A percentile compares a stretch with the other conserved stretches of the same genome.
These are phyloP conservation scores for Ceratoteleas bidentatus DNA, from an alignment of 1,140 invertebrate species.

Conservation along the genomic window DNA sequence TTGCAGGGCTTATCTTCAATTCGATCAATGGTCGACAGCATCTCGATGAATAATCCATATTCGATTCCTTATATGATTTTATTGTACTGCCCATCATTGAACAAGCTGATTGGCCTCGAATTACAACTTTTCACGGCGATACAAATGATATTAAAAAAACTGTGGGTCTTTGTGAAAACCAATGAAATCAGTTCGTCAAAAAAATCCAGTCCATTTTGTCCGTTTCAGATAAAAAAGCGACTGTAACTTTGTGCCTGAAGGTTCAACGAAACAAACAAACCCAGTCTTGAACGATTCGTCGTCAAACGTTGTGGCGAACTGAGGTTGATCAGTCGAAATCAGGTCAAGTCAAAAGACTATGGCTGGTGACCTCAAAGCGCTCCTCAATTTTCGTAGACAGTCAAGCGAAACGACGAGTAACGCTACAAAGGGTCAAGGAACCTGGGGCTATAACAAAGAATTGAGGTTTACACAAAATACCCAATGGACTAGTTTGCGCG, in stretches of 20 bases:
- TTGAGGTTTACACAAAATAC: not conserved
- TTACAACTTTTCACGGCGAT: conserved; percentile 11
- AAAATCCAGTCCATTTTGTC: too few relatives aligned
- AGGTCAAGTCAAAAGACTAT: too few relatives aligned
- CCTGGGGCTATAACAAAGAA: not conserved
- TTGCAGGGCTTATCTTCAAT: not conserved
- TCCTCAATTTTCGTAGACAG: too few relatives aligned
- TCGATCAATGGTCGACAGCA: conserved; percentile 6
- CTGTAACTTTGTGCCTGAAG: too few relatives aligned
- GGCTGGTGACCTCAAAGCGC: too few relatives aligned
- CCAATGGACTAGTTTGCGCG: conserved; percentile 24
- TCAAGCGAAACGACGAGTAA: not conserved
- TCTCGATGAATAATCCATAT: not conserved
- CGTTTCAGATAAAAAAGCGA: too few relatives aligned
- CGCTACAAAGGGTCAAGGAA: not conserved
- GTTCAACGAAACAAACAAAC: too few relatives aligned
- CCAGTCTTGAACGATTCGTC: too few relatives aligned
- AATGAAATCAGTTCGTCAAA: too few relatives aligned
- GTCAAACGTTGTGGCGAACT: too few relatives aligned
- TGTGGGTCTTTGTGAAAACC: too few relatives aligned
- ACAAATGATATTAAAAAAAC: conserved; percentile 22
- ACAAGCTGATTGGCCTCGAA: not conserved
- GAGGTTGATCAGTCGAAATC: too few relatives aligned
- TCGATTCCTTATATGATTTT: not conserved
- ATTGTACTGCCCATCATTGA: not conserved